Conservation (phyloP, 2,888 invertebrate genomes). For the Rhorus exstirpatorius region DNA sequence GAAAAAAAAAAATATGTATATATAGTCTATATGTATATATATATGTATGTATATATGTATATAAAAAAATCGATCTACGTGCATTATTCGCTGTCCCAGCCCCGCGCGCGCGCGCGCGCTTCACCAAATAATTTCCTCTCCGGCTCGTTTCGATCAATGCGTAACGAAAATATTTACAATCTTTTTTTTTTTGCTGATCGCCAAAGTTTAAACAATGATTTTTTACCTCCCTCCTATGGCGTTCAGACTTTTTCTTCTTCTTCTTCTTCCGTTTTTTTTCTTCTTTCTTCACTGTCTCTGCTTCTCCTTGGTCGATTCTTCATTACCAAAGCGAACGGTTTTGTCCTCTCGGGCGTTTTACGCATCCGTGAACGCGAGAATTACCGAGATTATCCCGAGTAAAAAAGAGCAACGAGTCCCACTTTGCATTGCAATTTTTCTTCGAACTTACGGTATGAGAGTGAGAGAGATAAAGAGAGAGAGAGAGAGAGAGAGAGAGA, state of each 20-base stretch:
- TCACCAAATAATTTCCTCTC: slow-evolving; percentile 42
- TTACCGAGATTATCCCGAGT: slow-evolving; percentile 8
- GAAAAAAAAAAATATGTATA: too few species aligned
- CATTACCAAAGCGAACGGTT: slow-evolving; percentile 47
- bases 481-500: slow-evolving; percentile 14
- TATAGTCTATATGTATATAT: too few species aligned
- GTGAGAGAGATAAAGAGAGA: slow-evolving; percentile 6
- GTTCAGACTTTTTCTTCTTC: slow-evolving; percentile 35
- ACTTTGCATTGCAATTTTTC: slow-evolving; percentile 51
- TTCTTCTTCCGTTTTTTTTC: slow-evolving; percentile 20
- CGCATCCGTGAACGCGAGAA: slow-evolving; percentile 57
- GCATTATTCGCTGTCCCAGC: slow-evolving; percentile 57
- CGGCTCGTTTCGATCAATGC: slow-evolving; percentile 60
- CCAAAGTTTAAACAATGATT: slow-evolving; percentile 24
- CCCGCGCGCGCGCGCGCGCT: too few species aligned
- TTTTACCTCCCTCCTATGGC: slow-evolving; percentile 19
- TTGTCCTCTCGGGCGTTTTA: slow-evolving; percentile 64
- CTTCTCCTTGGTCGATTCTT: slow-evolving; percentile 1
- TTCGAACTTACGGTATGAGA: slow-evolving; percentile 58
- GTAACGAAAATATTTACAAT: slow-evolving; percentile 81
- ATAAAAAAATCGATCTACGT: slow-evolving; percentile 48
- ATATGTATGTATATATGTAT: too few species aligned
- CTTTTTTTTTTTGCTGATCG: slow-evolving; percentile 62
- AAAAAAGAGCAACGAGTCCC: not conserved
- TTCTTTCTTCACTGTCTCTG: not conserved